Evolutionary conservation across 1,140 invertebrate species (phyloP), one percentile per base, ranked within the genome.

Genomic region (Hycleus phaleratus): DNA sequence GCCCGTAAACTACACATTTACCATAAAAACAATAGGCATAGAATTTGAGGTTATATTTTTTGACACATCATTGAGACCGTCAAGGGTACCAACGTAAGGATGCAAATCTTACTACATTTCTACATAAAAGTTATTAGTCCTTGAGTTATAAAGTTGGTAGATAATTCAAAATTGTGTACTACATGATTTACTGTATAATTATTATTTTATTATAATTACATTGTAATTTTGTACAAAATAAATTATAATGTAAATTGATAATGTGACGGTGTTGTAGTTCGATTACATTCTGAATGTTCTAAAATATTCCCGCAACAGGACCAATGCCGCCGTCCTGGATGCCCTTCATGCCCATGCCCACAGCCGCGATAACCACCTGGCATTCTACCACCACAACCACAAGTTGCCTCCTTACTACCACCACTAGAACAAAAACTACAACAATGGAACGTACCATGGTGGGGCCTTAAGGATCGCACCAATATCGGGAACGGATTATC

Each of bases 361-460:
- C 87, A 90, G 65, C 86, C 86, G 70, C 78, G 81, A 64, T 89
- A 90, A 12, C 86, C 87, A 48, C 82, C 83, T 56, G 80, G 82
- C 86, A 90, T 90, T 38, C 74, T 78, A 25, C 84, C 84, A 7
- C 80, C 82, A 65, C 87, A 90, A 4, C 79, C 85, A 73, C 88
- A 90, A 44, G 70, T 76, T 0, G 81, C 80, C 62, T 80, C 81
- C 59, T 86, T 83, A 58, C 75, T 82, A 9, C 87, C 87, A 9
- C 84, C 83, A 58, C 85, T 86, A 1, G 88, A 90, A 67, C 88
- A 90, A 68, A 89, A 90, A n/a, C 85, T 80, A 64, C 87, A 89
- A 66, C 87, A 90, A 72, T 90, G 88, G 75, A 81, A 90, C 61
- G 83, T 80, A 1, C 87, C 88, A 43, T 73, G 74, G 63, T 90